Evolutionary conservation across 2,888 invertebrate species (phyloP).

Genomic region (Beris morrisii): DNA sequence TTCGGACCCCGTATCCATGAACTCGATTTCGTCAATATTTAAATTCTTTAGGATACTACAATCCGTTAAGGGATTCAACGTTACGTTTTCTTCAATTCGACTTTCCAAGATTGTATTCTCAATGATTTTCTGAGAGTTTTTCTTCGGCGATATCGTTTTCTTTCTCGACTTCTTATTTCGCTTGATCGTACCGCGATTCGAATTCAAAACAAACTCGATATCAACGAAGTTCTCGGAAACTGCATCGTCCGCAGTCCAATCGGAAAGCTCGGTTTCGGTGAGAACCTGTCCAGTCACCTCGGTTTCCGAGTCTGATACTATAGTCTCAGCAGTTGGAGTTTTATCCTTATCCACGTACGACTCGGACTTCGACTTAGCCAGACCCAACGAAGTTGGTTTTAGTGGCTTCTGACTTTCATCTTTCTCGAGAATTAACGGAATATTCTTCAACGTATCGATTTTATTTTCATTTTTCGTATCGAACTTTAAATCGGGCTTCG

Average conservation of each 20-base stretch:
- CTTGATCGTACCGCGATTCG: constrained; percentile 56
- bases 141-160: constrained; percentile 53
- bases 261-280: constrained; percentile 85
- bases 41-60: constrained; percentile 56
- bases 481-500: constrained; percentile 50
- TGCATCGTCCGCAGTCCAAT: constrained; percentile 83
- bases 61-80: constrained; percentile 48
- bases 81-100: constrained; percentile 46
- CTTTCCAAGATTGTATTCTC: constrained; percentile 33
- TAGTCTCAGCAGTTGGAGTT: constrained; percentile 51
- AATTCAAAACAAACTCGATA: constrained; percentile 63
- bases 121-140: constrained; percentile 48
- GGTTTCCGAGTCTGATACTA: constrained; percentile 68
- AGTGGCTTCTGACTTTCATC: constrained; percentile 46
- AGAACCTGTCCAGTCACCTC: constrained; percentile 72
- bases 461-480: constrained; percentile 56
- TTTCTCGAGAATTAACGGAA: constrained; percentile 52
- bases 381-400: constrained; percentile 49
- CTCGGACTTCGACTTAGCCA: constrained; percentile 39
- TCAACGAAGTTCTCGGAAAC: constrained; percentile 76
- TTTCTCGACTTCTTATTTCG: constrained; percentile 51
- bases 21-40: constrained; percentile 79
- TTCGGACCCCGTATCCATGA: constrained; percentile 83
- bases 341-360: constrained; percentile 50
- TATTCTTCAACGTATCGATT: constrained; percentile 54